Evolutionary conservation across 2,113 vertebrate genomes (phyloP), one percentile per base, ranked within the genome.

Genomic region (Myrmophylax atrothorax): DNA sequence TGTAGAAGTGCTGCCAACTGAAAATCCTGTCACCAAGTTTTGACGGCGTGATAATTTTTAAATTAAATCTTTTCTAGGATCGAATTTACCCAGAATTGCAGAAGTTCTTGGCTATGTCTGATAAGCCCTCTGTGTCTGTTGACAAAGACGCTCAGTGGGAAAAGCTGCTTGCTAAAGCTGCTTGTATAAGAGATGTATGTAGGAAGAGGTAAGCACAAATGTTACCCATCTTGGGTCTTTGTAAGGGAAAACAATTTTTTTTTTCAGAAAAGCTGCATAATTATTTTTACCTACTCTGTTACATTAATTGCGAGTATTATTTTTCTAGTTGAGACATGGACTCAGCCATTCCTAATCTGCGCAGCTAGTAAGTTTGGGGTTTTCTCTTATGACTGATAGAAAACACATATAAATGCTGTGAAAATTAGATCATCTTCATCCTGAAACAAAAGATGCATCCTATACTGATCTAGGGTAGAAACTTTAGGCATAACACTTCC

Each of bases 51-150:
- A 25, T 67, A 23, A 76, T 84, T 82, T 87, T 74, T 60, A 31
- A 92, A 80, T 72, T 37, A 44, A 84, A 62, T 92, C 28, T 47
- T 84, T 80, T 35, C 50, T 95, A 99, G 99, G 99, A 99, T 93
- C 99, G 99, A 49, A 97, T 99, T 55, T 99, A 99, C 94, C 98
- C 99, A 42, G 99, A 99, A 84, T 96, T 99, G 68, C 99, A 99
- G 97, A 98, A 98, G 62, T 98, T 99, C 83, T 98, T 99, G 97
- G 96, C 95, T 0, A 94, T 97, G 93, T 97, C 97, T 64, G 98
- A 99, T 78, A 84, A 64, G 25, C 96, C 95, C 10, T 97, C 98
- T 78, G 89, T 97, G 70, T 97, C 98, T 69, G 66, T 97, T 95
- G 98, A 98, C 70, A 99, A 97, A 92, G 98, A 99, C 52, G 69